Evolutionary conservation across 2,888 invertebrate genomes (phyloP), one percentile per base, ranked within the genome.

Genomic region (Apamea anceps): DNA sequence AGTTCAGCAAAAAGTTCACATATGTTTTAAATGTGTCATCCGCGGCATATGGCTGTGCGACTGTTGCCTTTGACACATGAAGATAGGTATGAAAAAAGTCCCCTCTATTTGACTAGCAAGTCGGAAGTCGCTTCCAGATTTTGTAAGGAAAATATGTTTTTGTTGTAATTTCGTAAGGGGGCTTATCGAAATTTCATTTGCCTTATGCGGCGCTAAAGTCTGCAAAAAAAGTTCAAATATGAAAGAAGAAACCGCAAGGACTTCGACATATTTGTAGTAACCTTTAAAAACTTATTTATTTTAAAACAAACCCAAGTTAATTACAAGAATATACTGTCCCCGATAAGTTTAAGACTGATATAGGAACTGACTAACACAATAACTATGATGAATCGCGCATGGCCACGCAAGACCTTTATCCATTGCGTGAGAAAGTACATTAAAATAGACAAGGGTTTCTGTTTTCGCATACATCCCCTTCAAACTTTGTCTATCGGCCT

Each of bases 401-500:
- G 73, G 73, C 84, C 89, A 89, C 83, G 89, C 85, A 86, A 90
- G 84, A 86, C 82, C 85, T 88, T 90, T 89, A 85, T 76, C 77
- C 85, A 88, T 90, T 89, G 91, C 96, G 96, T 96, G 96, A 95
- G 96, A 96, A 95, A 93, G 90, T 88, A 75, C 75, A 88, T 91
- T 87, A 81, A 86, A 86, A 93, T 93, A 93, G 93, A 91, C 91
- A 91, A 93, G 91, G 90, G 85, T 83, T 89, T 92, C 89, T 85
- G 32, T 89, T 90, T 92, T 93, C 91, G 93, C 93, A 91, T 92
- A 86, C 90, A 90, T 93, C 92, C 94, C 93, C 79, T 87, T 87
- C 75, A 77, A 63, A 84, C 92, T 93, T 88, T 81, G 89, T 87
- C 88, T 91, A 90, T 91, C 90, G 75, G 90, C 86, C 87, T 89